phyloP scores from a whole-genome alignment of 2,113 vertebrate species.

The Alouatta palliata region DNA sequence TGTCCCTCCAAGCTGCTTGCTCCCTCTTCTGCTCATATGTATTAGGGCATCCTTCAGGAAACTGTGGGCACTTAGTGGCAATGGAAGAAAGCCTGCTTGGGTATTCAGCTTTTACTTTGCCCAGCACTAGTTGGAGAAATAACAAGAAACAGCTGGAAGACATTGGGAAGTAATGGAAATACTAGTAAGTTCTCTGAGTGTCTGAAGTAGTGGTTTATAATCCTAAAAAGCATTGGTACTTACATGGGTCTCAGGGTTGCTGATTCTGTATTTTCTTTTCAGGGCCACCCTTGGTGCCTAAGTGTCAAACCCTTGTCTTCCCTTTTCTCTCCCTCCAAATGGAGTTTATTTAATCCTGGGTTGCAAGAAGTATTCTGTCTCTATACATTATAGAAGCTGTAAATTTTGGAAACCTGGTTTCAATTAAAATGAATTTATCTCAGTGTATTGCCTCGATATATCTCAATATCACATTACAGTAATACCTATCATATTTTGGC shows the following conservation, averaged over 20 bases:
- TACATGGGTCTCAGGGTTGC: neutral
- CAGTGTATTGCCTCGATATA: neutral
- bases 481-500: neutral
- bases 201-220: slow-evolving; percentile 2
- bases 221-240: neutral
- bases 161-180: neutral
- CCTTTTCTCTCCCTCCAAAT: neutral
- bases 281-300: neutral
- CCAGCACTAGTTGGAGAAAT: neutral
- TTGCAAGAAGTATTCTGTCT: neutral
- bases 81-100: neutral
- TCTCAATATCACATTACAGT: neutral
- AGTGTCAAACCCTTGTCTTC: neutral
- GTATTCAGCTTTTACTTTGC: neutral
- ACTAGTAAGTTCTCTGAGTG: neutral
- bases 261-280: neutral
- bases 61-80: neutral
- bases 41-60: neutral
- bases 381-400: neutral
- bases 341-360: neutral
- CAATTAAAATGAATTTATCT: slow-evolving; percentile 3
- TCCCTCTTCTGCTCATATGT: neutral
- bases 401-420: slow-evolving; percentile 44
- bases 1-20: neutral
- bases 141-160: neutral